Conservation (phyloP, 2,797 vertebrate genomes). For the Semaprochilodus insignis region DNA sequence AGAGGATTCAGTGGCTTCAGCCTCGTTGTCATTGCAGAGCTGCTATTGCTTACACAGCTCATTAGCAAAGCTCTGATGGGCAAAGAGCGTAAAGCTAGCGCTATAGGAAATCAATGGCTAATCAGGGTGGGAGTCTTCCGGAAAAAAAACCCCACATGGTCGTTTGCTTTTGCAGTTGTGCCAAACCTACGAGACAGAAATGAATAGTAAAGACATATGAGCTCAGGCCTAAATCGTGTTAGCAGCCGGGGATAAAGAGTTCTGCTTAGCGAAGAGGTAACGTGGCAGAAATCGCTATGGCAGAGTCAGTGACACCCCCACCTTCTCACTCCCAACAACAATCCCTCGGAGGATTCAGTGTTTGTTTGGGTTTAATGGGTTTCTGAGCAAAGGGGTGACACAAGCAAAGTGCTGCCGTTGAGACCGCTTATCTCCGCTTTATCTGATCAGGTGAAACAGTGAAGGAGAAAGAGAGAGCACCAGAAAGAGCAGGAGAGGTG, state of each 20-base stretch:
- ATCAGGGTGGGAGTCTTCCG: slow-evolving; percentile 51
- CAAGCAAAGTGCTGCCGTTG: slow-evolving; percentile 52
- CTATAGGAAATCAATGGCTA: slow-evolving; percentile 57
- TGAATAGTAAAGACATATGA: slow-evolving; percentile 42
- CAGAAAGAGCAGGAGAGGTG: slow-evolving; percentile 43
- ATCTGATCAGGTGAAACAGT: slow-evolving; percentile 32
- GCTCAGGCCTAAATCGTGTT: slow-evolving; percentile 36
- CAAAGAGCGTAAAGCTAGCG: slow-evolving; percentile 41
- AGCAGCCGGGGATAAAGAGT: slow-evolving; percentile 47
- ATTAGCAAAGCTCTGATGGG: slow-evolving; percentile 56
- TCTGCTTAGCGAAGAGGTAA: slow-evolving; percentile 47
- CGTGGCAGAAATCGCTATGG: slow-evolving; percentile 29
- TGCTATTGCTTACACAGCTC: slow-evolving; percentile 56
- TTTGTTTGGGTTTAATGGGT: slow-evolving; percentile 61
- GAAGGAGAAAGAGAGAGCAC: neutral
- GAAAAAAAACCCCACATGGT: slow-evolving; percentile 4
- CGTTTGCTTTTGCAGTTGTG: slow-evolving; percentile 21
- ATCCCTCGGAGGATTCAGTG: slow-evolving; percentile 36
- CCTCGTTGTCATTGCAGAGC: slow-evolving; percentile 40
- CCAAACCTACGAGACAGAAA: slow-evolving; percentile 30
- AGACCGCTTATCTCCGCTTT: slow-evolving; percentile 63
- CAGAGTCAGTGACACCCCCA: neutral
- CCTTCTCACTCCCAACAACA: neutral
- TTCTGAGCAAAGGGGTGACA: slow-evolving; percentile 47
- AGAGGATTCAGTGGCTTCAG: slow-evolving; percentile 42